phyloP scores from a whole-genome alignment of 2,797 vertebrate species.

The Gymnoscopelus microlampas region DNA sequence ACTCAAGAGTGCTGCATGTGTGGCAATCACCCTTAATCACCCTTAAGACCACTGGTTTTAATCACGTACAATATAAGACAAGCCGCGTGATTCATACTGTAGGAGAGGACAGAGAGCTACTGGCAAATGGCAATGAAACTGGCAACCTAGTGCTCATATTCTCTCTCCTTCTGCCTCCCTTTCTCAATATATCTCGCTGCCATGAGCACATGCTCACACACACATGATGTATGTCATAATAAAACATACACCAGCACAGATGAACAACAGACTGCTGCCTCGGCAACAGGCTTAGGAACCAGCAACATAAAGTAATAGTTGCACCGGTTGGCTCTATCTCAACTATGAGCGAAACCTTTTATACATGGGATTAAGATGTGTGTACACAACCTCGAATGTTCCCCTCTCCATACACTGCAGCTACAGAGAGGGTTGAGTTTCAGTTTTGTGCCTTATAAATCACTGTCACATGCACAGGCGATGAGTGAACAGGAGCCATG shows the following conservation, averaged over 20 bases:
- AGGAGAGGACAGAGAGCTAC: slow-evolving; percentile 22
- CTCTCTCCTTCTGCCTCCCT: slow-evolving; percentile 39
- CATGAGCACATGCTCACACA: slow-evolving; percentile 17
- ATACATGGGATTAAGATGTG: slow-evolving; percentile 37
- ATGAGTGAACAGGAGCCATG: slow-evolving; percentile 48
- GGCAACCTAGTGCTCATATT: slow-evolving; percentile 31
- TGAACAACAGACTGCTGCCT: slow-evolving; percentile 7
- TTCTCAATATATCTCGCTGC: slow-evolving; percentile 4
- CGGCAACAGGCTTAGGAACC: slow-evolving; percentile 33
- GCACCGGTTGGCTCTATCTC: slow-evolving; percentile 20
- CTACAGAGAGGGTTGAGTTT: slow-evolving; percentile 40
- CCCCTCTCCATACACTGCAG: slow-evolving; percentile 30
- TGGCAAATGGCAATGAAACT: slow-evolving; percentile 51
- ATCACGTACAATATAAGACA: slow-evolving; percentile 52
- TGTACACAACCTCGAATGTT: slow-evolving; percentile 38
- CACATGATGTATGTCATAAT: not conserved
- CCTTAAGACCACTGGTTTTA: slow-evolving; percentile 47
- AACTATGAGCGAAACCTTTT: slow-evolving; percentile 44
- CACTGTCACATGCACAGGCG: slow-evolving; percentile 41
- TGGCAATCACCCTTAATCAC: slow-evolving; percentile 43
- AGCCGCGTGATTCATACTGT: slow-evolving; percentile 34
- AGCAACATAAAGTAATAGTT: slow-evolving; percentile 35
- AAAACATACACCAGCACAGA: slow-evolving; percentile 14
- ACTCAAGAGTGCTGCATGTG: not conserved
- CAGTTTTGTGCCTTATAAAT: slow-evolving; percentile 55